A percentile compares a stretch with the other conserved stretches of the same genome.
Conservation (phyloP, 2,113 vertebrate species). For the Grammomys dolichurus region DNA sequence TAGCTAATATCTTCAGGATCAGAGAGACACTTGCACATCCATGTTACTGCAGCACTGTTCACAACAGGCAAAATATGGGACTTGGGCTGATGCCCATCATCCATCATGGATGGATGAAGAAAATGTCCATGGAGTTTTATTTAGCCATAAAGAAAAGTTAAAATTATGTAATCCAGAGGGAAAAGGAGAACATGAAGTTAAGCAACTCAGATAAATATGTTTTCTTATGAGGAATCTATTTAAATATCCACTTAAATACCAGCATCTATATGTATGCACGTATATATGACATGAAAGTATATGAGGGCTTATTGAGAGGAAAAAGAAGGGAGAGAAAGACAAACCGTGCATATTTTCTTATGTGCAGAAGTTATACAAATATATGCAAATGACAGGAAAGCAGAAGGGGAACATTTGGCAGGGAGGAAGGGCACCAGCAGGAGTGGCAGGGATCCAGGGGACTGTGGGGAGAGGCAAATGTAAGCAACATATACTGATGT, state of each 20-base stretch:
- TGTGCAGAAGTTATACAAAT: background rate
- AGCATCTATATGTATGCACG: background rate
- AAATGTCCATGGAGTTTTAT: background rate
- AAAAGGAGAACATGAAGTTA: background rate
- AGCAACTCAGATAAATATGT: background rate
- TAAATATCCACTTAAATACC: background rate
- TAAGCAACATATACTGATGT: too few relatives aligned
- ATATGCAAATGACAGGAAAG: background rate
- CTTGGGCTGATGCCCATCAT: background rate
- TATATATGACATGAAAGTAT: too few relatives aligned
- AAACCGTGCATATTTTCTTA: background rate
- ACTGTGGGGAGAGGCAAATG: background rate
- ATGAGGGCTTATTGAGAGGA: fast-evolving
- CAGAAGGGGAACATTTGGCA: background rate
- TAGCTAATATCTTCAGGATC: background rate
- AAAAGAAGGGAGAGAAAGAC: too few relatives aligned
- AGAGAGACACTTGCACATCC: background rate
- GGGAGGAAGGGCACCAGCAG: background rate
- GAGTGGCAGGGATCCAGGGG: background rate
- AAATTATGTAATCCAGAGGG: background rate
- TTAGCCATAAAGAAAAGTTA: background rate
- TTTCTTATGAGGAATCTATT: background rate
- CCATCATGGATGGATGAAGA: too few relatives aligned
- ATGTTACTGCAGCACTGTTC: background rate
- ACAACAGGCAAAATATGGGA: background rate